These are phyloP conservation scores for Gallinago solitaria DNA, from an alignment of 2,797 vertebrate genomes.

Conservation along the genomic window DNA sequence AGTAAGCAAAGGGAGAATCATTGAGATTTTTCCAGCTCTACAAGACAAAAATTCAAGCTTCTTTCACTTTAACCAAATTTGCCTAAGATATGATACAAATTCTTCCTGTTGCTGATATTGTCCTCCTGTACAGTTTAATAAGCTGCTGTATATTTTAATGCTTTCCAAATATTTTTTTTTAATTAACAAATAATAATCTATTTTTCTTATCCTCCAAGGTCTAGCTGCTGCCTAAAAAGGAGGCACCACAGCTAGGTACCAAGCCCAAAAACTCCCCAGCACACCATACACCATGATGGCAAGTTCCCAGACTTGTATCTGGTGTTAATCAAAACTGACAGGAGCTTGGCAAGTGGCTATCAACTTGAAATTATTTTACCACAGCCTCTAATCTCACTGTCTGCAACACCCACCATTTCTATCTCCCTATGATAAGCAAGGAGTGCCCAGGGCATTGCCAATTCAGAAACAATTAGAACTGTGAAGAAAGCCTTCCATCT, in stretches of 20 bases:
- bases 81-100: not conserved
- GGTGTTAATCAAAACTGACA: not conserved
- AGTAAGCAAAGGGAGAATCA: not conserved
- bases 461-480: not conserved
- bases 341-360: not conserved
- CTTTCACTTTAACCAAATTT: not conserved
- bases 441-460: not conserved
- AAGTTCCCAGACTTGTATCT: not conserved
- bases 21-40: not conserved
- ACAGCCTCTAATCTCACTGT: not conserved
- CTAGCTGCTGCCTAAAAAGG: not conserved
- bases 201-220: not conserved
- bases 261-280: not conserved
- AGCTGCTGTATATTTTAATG: not conserved
- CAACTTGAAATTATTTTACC: not conserved
- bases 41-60: not conserved
- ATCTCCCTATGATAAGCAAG: not conserved
- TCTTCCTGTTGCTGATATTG: not conserved
- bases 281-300: rapidly evolving
- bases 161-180: not conserved
- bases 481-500: not conserved
- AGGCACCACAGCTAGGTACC: not conserved
- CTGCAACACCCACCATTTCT: not conserved
- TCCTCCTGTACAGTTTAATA: not conserved
- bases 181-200: rapidly evolving